Conservation (phyloP, 2,113 vertebrate genomes). For the Trichomycterus rosablanca region DNA sequence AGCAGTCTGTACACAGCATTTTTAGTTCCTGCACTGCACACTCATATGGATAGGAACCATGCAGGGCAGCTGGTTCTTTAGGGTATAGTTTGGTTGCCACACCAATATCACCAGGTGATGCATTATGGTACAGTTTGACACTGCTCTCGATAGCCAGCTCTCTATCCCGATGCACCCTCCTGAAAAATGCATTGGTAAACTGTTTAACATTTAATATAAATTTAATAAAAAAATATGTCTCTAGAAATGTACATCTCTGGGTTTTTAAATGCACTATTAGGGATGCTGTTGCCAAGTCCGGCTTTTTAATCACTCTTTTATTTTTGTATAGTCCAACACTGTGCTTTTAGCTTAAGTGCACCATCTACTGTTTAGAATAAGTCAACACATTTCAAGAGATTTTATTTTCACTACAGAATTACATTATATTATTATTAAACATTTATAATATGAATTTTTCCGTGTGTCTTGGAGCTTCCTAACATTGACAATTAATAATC, state of each 20-base stretch:
- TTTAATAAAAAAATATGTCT: background rate
- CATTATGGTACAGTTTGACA: constrained; percentile 67
- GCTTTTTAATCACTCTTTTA: no score
- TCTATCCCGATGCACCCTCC: constrained; percentile 68
- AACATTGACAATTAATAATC: no score
- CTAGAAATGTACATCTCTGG: no score
- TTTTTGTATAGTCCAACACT: background rate
- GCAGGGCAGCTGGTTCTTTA: constrained; percentile 8
- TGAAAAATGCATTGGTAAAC: constrained; percentile 42
- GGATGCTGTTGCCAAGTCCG: no score
- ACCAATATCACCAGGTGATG: constrained; percentile 71
- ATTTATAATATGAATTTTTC: no score
- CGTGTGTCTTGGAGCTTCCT: no score
- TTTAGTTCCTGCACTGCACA: constrained; percentile 77
- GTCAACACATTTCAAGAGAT: no score
- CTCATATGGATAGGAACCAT: constrained; percentile 71
- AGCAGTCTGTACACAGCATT: constrained; percentile 72
- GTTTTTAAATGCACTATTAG: no score
- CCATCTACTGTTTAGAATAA: constrained; percentile 49
- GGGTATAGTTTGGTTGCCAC: constrained; percentile 76
- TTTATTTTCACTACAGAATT: no score
- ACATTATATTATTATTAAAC: no score
- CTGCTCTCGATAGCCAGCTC: constrained; percentile 74
- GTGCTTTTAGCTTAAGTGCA: constrained; percentile 29
- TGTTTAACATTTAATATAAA: background rate